A percentile compares a stretch with the other conserved stretches of the same genome.
Evolutionary conservation across 2,113 vertebrate species (phyloP).

Genomic region (Poeciliopsis retropinna): DNA sequence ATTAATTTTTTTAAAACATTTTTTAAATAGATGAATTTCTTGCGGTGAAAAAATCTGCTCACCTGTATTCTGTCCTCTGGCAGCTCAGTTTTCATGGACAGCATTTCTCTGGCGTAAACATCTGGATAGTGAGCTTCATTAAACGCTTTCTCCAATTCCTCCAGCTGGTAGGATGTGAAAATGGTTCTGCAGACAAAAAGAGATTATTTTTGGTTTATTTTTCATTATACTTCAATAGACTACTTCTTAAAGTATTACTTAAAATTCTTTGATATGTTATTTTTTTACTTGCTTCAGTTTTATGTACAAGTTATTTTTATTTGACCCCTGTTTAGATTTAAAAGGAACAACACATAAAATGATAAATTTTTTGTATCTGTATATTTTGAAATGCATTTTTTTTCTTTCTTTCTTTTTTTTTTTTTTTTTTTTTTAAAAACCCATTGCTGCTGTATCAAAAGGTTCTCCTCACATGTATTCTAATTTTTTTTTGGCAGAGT

Average conservation of each 20-base stretch:
- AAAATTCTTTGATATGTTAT: background rate
- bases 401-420: too few species aligned
- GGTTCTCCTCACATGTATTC: background rate
- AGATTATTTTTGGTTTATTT: background rate
- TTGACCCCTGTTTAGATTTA: too few species aligned
- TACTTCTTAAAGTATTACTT: background rate
- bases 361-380: background rate
- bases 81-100: slow-evolving; percentile 98
- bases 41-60: slow-evolving; percentile 17
- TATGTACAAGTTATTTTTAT: too few species aligned
- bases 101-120: slow-evolving; percentile 96
- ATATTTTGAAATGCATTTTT: too few species aligned
- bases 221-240: too few species aligned
- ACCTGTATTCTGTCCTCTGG: slow-evolving; percentile 99
- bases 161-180: slow-evolving; percentile 98
- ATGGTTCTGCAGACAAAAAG: slow-evolving; percentile 86
- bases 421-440: too few species aligned
- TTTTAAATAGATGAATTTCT: background rate
- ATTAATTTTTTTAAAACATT: background rate
- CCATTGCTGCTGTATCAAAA: too few species aligned
- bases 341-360: too few species aligned
- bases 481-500: background rate
- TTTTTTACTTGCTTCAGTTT: too few species aligned
- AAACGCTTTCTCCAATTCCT: slow-evolving; percentile 98
- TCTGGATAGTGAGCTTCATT: slow-evolving; percentile 99